phyloP scores from a whole-genome alignment of 1,140 invertebrate genomes.

The Sminthurinus signatus region DNA sequence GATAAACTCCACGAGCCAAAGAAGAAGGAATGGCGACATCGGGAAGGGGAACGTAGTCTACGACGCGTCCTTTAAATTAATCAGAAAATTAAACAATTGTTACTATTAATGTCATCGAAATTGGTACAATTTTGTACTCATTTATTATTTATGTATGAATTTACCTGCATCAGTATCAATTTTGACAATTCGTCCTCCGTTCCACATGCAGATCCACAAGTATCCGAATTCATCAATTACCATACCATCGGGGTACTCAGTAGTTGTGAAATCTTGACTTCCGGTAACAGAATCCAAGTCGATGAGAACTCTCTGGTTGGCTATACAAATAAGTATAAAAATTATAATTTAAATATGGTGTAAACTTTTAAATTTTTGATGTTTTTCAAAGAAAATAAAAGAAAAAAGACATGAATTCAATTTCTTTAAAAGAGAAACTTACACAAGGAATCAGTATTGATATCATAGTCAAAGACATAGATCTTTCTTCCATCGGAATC shows the following conservation, averaged over 20 bases:
- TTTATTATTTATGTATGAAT: not conserved
- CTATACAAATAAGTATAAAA: constrained; percentile 4
- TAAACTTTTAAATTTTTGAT: not conserved
- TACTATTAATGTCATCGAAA: too few species aligned
- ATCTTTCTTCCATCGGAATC: constrained; percentile 25
- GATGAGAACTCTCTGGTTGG: constrained; percentile 17
- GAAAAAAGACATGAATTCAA: too few species aligned
- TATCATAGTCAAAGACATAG: constrained; percentile 27
- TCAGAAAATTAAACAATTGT: not conserved
- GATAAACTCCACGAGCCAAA: constrained; percentile 13
- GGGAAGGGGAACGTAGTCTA: constrained; percentile 8
- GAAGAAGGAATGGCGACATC: constrained; percentile 17
- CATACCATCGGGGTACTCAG: constrained; percentile 20
- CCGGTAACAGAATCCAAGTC: not conserved
- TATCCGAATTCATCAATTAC: constrained; percentile 23
- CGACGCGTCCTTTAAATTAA: constrained; percentile 14
- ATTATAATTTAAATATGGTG: constrained; percentile 1
- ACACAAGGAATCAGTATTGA: constrained; percentile 16
- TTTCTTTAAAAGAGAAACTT: too few species aligned
- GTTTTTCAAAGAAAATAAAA: not conserved
- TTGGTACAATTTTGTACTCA: too few species aligned
- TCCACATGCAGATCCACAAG: constrained; percentile 20
- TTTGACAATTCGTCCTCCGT: constrained; percentile 16
- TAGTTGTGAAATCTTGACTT: constrained; percentile 15
- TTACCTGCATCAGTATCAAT: constrained; percentile 25